phyloP scores from a whole-genome alignment of 2,113 vertebrate genomes.

The Vanacampus margaritifer region DNA sequence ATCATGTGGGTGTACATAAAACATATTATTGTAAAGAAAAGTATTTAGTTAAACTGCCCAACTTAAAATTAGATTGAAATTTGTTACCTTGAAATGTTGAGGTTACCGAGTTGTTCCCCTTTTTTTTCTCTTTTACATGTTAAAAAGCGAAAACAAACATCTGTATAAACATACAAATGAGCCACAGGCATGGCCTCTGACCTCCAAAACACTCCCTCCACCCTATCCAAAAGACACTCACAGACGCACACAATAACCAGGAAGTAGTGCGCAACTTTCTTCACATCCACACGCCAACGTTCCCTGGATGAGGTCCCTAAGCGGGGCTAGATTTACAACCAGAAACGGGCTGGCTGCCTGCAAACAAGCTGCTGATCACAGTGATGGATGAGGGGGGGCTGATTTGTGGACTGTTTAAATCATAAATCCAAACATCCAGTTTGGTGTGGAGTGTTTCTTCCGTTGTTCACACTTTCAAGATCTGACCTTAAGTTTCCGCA shows the following conservation, averaged over 20 bases:
- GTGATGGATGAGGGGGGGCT: conserved; percentile 54
- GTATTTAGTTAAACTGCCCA: too few species aligned
- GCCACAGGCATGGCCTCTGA: conserved; percentile 39
- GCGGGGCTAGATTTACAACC: conserved; percentile 71
- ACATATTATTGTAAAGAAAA: too few species aligned
- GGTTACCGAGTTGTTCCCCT: too few species aligned
- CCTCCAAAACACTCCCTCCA: conserved; percentile 33
- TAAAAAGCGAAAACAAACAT: not conserved
- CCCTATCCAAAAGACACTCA: conserved; percentile 17
- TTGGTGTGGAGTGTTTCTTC: conserved; percentile 24
- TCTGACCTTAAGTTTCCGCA: conserved; percentile 1
- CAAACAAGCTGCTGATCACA: conserved; percentile 65
- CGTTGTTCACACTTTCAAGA: conserved; percentile 16
- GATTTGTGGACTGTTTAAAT: conserved; percentile 64
- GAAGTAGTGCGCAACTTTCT: conserved; percentile 60
- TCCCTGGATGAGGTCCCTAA: conserved; percentile 46
- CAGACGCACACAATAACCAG: conserved; percentile 69
- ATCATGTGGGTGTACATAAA: too few species aligned
- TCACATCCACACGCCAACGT: conserved; percentile 43
- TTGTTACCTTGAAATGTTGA: too few species aligned
- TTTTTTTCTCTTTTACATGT: too few species aligned
- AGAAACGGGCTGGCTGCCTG: conserved; percentile 56
- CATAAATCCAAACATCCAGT: conserved; percentile 38
- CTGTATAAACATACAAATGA: not conserved
- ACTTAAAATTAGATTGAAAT: too few species aligned